phyloP scores from a whole-genome alignment of 1,140 invertebrate genomes.

The Macrosteles quadrilineatus region DNA sequence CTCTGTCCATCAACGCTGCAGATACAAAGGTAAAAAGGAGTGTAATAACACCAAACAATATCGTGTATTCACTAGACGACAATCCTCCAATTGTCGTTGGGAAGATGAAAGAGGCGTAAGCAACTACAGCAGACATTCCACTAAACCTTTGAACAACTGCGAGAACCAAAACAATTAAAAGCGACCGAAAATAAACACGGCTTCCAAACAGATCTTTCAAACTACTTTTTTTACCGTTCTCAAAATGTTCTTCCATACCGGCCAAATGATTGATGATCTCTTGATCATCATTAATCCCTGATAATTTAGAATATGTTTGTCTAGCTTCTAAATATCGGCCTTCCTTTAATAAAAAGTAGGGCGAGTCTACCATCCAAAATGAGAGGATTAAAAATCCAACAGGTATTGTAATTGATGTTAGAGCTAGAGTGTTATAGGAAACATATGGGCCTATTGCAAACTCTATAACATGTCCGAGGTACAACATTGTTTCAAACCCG shows the following conservation, averaged over 20 bases:
- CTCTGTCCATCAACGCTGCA: constrained; percentile 51
- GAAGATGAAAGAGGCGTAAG: constrained; percentile 47
- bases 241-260: constrained; percentile 43
- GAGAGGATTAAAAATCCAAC: constrained; percentile 65
- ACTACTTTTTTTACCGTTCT: constrained; percentile 47
- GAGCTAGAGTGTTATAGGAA: constrained; percentile 65
- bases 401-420: constrained; percentile 61
- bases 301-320: constrained; percentile 63
- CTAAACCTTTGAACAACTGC: constrained; percentile 27
- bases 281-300: constrained; percentile 48
- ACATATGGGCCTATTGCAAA: constrained; percentile 75
- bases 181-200: constrained; percentile 51
- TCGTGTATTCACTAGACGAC: constrained; percentile 35
- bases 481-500: constrained; percentile 76
- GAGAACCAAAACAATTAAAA: constrained; percentile 54
- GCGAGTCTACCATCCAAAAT: constrained; percentile 79
- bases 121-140: constrained; percentile 40
- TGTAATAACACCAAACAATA: constrained; percentile 37
- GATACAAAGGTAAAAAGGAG: constrained; percentile 53
- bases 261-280: constrained; percentile 37
- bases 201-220: constrained; percentile 52
- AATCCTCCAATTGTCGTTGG: constrained; percentile 27
- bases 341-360: constrained; percentile 65
- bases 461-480: constrained; percentile 73
- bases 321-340: constrained; percentile 62